Evolutionary conservation across 2,797 vertebrate species (phyloP).

Genomic region (Sebastes reedi): DNA sequence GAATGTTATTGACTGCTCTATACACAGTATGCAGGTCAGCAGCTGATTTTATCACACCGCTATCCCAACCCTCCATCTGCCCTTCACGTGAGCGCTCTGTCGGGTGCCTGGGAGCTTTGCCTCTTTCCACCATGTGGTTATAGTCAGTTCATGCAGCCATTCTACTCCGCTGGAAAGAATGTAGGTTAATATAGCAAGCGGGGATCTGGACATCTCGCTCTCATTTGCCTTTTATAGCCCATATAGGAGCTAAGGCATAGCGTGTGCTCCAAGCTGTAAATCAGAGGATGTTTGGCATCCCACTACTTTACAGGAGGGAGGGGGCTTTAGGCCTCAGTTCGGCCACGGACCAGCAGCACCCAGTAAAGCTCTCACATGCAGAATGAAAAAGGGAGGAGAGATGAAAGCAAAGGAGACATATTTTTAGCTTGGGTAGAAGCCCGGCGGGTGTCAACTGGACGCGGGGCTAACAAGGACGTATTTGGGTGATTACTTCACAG

Average conservation of each 20-base stretch:
- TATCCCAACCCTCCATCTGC: conserved; percentile 52
- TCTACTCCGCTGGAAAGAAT: conserved; percentile 75
- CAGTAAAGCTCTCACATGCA: conserved; percentile 74
- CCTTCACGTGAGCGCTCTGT: conserved; percentile 65
- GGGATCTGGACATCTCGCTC: conserved; percentile 71
- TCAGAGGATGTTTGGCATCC: conserved; percentile 72
- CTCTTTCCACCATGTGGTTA: conserved; percentile 68
- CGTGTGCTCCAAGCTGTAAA: conserved; percentile 75
- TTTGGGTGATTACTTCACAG: conserved; percentile 70
- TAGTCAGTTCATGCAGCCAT: conserved; percentile 62
- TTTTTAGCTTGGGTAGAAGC: conserved; percentile 69
- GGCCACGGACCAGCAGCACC: conserved; percentile 69
- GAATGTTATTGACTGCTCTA: conserved; percentile 56
- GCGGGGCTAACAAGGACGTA: conserved; percentile 59
- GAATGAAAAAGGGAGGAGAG: conserved; percentile 61
- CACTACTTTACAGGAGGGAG: conserved; percentile 56
- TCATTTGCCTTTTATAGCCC: conserved; percentile 74
- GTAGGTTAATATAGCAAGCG: conserved; percentile 76
- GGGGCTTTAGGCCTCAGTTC: conserved; percentile 44
- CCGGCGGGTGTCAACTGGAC: conserved; percentile 60
- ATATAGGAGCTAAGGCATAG: conserved; percentile 70
- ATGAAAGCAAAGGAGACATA: conserved; percentile 70
- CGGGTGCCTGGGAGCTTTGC: conserved; percentile 46
- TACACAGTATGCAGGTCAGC: conserved; percentile 41
- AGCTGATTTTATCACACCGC: conserved; percentile 65